Percentiles rank a stretch among this genome's conserved stretches.
Conservation (phyloP, 2,113 vertebrate species). For the Felis chaus region DNA sequence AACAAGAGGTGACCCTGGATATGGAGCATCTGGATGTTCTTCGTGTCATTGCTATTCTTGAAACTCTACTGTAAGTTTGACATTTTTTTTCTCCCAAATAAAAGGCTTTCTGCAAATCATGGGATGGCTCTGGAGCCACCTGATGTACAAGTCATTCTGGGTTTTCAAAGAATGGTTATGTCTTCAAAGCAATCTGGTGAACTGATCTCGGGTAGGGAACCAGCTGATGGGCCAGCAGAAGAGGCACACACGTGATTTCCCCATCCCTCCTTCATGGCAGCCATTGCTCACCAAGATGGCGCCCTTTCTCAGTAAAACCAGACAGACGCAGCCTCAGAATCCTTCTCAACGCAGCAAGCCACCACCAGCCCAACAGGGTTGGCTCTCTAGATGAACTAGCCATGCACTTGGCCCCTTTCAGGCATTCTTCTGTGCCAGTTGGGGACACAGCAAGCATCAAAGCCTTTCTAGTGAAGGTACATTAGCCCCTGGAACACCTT, state of each 20-base stretch:
- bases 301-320: background rate
- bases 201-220: background rate
- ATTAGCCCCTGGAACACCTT: background rate
- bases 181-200: background rate
- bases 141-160: background rate
- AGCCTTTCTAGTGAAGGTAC: background rate
- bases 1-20: background rate
- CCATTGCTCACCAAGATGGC: background rate
- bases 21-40: background rate
- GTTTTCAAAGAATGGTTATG: background rate
- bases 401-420: too few species aligned
- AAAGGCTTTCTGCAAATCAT: background rate
- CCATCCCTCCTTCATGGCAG: background rate
- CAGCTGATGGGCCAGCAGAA: background rate
- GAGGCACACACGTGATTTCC: fast-evolving
- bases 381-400: background rate
- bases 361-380: fast-evolving
- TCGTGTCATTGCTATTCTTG: background rate
- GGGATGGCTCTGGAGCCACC: background rate
- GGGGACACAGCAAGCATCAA: background rate
- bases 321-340: background rate
- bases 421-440: background rate
- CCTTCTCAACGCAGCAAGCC: background rate
- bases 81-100: background rate
- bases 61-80: background rate